Conservation (phyloP, 2,888 invertebrate genomes). For the Latrodectus elegans region DNA sequence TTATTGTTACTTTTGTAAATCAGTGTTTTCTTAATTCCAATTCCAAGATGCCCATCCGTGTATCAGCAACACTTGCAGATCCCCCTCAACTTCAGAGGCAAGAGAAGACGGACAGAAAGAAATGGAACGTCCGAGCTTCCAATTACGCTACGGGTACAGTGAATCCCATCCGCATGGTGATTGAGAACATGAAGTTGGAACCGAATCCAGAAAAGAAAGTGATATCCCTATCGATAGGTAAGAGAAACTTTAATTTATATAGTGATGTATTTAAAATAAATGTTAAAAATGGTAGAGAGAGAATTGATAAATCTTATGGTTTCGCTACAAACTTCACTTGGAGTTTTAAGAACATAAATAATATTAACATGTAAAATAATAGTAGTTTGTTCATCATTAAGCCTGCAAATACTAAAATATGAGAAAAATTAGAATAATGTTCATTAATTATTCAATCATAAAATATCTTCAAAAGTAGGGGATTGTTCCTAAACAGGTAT, state of each 20-base stretch:
- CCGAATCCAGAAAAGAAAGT: slow-evolving; percentile 95
- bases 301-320: too few relatives aligned
- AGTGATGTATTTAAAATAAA: too few relatives aligned
- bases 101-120: slow-evolving; percentile 25
- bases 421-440: too few relatives aligned
- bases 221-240: slow-evolving; percentile 93
- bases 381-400: too few relatives aligned
- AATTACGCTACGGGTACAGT: slow-evolving; percentile 87
- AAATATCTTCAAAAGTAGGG: too few relatives aligned
- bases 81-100: slow-evolving; percentile 58
- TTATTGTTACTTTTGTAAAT: neutral
- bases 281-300: too few relatives aligned
- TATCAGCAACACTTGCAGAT: slow-evolving; percentile 60
- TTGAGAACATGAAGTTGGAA: slow-evolving; percentile 91
- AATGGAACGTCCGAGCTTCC: slow-evolving; percentile 88
- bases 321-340: too few relatives aligned
- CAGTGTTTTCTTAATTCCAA: neutral
- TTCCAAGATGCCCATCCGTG: slow-evolving; percentile 60
- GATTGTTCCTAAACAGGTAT: too few relatives aligned
- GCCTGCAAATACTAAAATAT: too few relatives aligned
- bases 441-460: too few relatives aligned
- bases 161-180: slow-evolving; percentile 94
- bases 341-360: too few relatives aligned
- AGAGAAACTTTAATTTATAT: slow-evolving; percentile 74
- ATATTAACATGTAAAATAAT: too few relatives aligned